phyloP scores from a whole-genome alignment of 2,888 invertebrate species.

The Limnephilus lunatus region DNA sequence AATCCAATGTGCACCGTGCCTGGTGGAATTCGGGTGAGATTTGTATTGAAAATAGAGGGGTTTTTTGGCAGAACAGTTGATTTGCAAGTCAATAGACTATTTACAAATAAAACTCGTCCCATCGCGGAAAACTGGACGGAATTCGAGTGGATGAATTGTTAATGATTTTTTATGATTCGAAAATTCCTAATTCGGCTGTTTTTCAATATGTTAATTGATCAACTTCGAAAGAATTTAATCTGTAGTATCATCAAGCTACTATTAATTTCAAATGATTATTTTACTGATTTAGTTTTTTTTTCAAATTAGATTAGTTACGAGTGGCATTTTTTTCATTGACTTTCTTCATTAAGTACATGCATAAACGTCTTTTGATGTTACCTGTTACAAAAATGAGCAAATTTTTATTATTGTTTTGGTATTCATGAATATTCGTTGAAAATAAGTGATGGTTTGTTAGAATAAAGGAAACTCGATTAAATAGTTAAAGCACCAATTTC shows the following conservation, averaged over 20 bases:
- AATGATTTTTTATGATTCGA: neutral
- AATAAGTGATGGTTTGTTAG: no score
- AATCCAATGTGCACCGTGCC: neutral
- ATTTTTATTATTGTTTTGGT: no score
- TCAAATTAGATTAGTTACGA: neutral
- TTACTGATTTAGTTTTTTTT: neutral
- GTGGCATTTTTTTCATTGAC: no score
- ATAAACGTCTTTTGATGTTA: no score
- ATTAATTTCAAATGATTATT: neutral
- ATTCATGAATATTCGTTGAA: no score
- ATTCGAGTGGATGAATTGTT: neutral
- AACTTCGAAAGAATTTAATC: neutral
- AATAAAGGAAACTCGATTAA: neutral
- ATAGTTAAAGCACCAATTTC: neutral
- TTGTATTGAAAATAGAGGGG: neutral
- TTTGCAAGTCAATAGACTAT: constrained; percentile 39
- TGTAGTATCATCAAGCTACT: neutral
- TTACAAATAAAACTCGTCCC: constrained; percentile 17
- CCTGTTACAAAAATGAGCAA: no score
- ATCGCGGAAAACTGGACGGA: neutral
- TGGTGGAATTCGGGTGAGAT: neutral
- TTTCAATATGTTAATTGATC: neutral
- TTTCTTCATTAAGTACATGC: no score
- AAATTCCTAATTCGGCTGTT: neutral
- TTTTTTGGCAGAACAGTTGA: constrained; percentile 19